Conservation (phyloP, 2,797 vertebrate genomes). For the Pelodytes ibericus region DNA sequence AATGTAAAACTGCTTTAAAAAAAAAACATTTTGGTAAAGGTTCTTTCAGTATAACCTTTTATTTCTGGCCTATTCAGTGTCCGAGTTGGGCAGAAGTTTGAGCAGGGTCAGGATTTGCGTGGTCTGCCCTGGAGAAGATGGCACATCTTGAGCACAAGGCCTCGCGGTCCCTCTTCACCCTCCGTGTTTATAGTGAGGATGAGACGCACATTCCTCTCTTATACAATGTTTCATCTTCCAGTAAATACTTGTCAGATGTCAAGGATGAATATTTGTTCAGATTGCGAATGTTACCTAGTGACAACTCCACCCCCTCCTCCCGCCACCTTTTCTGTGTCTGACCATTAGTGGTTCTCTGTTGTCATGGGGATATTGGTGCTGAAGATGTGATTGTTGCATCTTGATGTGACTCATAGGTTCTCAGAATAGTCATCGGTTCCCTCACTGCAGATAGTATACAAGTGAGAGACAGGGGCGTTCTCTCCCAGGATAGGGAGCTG, state of each 20-base stretch:
- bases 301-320: slow-evolving; percentile 37
- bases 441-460: slow-evolving; percentile 17
- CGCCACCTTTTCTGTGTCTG: slow-evolving; percentile 19
- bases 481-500: too few species aligned
- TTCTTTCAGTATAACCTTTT: too few species aligned
- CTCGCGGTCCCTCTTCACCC: background rate
- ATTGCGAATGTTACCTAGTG: slow-evolving; percentile 46
- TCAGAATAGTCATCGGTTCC: slow-evolving; percentile 43
- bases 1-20: too few species aligned
- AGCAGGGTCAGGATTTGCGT: background rate
- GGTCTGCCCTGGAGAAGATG: background rate
- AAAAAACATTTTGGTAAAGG: too few species aligned
- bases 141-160: too few species aligned
- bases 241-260: slow-evolving; percentile 31
- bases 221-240: slow-evolving; percentile 28
- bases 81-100: too few species aligned
- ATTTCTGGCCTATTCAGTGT: too few species aligned
- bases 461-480: background rate
- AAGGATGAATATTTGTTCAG: slow-evolving; percentile 39
- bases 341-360: slow-evolving; percentile 51
- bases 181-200: background rate
- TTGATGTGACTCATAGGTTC: slow-evolving; percentile 52
- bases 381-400: slow-evolving; percentile 45
- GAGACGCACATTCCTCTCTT: slow-evolving; percentile 12
- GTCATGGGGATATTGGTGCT: slow-evolving; percentile 51